These are phyloP conservation scores for Heteromurus nitidus DNA, from an alignment of 2,888 invertebrate species.

Conservation along the genomic window DNA sequence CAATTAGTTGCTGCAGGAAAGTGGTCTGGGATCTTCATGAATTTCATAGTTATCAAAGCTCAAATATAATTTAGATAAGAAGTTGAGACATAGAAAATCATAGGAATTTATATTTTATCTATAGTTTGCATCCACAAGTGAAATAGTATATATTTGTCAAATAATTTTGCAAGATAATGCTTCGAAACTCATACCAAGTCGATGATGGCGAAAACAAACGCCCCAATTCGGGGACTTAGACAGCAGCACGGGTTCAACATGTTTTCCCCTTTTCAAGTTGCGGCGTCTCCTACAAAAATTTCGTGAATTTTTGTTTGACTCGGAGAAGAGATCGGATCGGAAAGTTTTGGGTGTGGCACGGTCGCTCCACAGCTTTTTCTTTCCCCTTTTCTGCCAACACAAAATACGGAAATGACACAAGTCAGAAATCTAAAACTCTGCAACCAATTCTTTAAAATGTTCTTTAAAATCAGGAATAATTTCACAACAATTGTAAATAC, in stretches of 20 bases:
- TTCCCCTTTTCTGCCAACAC: not conserved
- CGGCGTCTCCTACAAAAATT: not conserved
- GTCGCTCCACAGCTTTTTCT: not conserved
- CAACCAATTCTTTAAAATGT: not conserved
- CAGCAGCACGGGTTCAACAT: conserved; percentile 72
- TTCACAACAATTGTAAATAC: too few species aligned
- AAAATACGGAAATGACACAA: not conserved
- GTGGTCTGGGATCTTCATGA: too few species aligned
- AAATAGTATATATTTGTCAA: not conserved
- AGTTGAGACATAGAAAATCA: not conserved
- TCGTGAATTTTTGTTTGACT: not conserved
- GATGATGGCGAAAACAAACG: conserved; percentile 65
- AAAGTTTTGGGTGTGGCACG: not conserved
- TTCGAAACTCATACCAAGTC: conserved; percentile 66
- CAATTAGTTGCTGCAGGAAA: conserved; percentile 1
- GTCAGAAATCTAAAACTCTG: not conserved
- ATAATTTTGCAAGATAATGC: not conserved
- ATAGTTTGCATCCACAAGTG: too few species aligned
- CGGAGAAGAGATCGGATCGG: too few species aligned
- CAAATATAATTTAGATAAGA: not conserved
- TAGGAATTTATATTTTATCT: not conserved
- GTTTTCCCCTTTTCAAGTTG: not conserved
- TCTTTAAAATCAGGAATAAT: not conserved
- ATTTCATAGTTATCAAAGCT: too few species aligned
- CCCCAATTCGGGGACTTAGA: conserved; percentile 68